Percentiles rank a stretch among this genome's conserved stretches.
These are phyloP conservation scores for Labeo rohita DNA, from an alignment of 2,113 vertebrate genomes.

Conservation along the genomic window DNA sequence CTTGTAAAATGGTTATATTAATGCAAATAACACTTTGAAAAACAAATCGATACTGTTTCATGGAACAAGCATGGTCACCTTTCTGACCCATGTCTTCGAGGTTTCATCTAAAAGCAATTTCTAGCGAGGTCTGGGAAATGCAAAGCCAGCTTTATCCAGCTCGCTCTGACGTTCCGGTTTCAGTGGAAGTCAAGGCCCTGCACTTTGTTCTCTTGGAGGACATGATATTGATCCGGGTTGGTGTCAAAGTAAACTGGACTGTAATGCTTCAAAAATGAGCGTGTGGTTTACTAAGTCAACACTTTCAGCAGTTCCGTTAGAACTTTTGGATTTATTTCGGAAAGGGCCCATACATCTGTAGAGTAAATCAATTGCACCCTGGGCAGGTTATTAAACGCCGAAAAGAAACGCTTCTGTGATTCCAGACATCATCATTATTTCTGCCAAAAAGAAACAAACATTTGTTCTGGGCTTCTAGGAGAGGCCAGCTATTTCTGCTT, in stretches of 20 bases:
- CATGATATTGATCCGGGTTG: conserved; percentile 48
- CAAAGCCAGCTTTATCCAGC: conserved; percentile 45
- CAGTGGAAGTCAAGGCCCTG: conserved; percentile 5
- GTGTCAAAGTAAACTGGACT: conserved; percentile 54
- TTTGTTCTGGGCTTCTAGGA: conserved; percentile 36
- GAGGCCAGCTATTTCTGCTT: conserved; percentile 29
- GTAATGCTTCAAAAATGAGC: conserved; percentile 58
- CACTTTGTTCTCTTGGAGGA: conserved; percentile 48
- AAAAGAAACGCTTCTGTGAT: conserved; percentile 51
- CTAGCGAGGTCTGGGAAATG: conserved; percentile 42
- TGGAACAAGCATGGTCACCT: conserved; percentile 24
- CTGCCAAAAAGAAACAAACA: conserved; percentile 54
- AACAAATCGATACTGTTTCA: conserved; percentile 39
- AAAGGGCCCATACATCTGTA: conserved; percentile 42
- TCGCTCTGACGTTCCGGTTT: background rate
- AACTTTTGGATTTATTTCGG: conserved; percentile 59
- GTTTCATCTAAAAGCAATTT: conserved; percentile 46
- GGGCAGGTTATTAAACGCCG: conserved; percentile 58
- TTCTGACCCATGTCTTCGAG: conserved; percentile 31
- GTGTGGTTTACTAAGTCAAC: conserved; percentile 54
- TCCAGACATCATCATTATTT: conserved; percentile 61
- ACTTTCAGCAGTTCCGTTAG: conserved; percentile 49
- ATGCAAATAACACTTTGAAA: conserved; percentile 1
- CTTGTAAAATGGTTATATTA: background rate
- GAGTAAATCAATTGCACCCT: conserved; percentile 56